These are phyloP conservation scores for Mus minutoides DNA, from an alignment of 2,797 vertebrate species.

Conservation along the genomic window DNA sequence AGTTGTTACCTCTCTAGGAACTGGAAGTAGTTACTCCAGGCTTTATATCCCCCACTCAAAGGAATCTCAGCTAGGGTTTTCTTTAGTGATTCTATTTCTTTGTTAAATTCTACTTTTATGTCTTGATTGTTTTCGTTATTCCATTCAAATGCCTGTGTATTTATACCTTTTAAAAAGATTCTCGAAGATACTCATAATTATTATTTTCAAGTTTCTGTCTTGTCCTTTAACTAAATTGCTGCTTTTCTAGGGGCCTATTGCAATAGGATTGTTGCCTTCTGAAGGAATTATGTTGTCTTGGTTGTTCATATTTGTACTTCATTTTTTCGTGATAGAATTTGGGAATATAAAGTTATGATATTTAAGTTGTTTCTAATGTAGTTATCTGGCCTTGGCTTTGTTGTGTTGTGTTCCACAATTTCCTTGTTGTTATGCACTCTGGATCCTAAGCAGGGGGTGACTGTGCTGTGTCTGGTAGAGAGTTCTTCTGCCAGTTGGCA, in stretches of 20 bases:
- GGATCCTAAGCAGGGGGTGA: too few species aligned
- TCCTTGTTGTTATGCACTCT: accelerated
- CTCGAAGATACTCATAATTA: too few species aligned
- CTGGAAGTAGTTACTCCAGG: background rate
- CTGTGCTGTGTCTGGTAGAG: background rate
- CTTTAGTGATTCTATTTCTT: background rate
- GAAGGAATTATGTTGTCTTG: background rate
- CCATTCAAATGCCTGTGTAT: background rate
- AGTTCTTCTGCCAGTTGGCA: too few species aligned
- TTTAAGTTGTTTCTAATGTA: background rate
- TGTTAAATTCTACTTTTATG: background rate
- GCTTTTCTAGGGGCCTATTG: background rate
- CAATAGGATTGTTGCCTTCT: background rate
- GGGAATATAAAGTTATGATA: background rate
- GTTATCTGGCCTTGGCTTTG: background rate
- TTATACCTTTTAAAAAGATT: background rate
- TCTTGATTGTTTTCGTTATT: background rate
- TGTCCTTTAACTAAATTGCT: background rate
- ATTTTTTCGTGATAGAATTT: background rate
- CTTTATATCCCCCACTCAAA: too few species aligned
- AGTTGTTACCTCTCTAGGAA: background rate
- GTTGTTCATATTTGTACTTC: background rate
- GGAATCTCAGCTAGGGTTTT: too few species aligned
- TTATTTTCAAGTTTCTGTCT: background rate
- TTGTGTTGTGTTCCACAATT: background rate